These are phyloP conservation scores for Pholis gunnellus DNA, from an alignment of 2,113 vertebrate species.

Conservation along the genomic window DNA sequence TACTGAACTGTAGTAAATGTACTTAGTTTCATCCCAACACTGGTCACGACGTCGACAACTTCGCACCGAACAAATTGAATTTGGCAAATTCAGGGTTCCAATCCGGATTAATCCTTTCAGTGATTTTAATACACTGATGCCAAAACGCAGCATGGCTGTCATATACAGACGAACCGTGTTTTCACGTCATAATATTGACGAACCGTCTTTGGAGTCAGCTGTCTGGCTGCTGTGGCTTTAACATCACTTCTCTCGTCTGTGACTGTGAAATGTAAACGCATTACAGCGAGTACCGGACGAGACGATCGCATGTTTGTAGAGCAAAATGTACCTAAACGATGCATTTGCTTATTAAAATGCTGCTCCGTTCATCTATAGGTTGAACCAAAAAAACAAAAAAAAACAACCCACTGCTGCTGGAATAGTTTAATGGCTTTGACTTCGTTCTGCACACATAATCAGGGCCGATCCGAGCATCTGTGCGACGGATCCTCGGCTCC, in stretches of 20 bases:
- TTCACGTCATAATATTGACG: background rate
- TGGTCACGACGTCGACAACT: too few relatives aligned
- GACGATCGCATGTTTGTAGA: background rate
- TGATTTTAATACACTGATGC: too few relatives aligned
- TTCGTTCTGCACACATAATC: slow-evolving; percentile 62
- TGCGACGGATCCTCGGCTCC: slow-evolving; percentile 50
- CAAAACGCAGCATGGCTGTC: too few relatives aligned
- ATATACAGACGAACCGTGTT: too few relatives aligned
- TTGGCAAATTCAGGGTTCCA: too few relatives aligned
- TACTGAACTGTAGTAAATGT: too few relatives aligned
- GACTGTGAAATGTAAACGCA: background rate
- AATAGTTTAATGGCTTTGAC: slow-evolving; percentile 60
- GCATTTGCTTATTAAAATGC: slow-evolving; percentile 9
- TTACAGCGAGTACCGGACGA: background rate
- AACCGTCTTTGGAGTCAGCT: background rate
- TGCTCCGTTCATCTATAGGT: slow-evolving; percentile 19
- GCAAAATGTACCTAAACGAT: slow-evolving; percentile 5
- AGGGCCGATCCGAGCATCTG: slow-evolving; percentile 67
- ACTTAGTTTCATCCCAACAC: too few relatives aligned
- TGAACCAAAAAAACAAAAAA: background rate
- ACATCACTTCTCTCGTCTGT: background rate
- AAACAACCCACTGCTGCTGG: slow-evolving; percentile 9
- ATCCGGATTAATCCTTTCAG: too few relatives aligned
- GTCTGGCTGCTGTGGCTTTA: background rate
- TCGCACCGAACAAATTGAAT: too few relatives aligned